Evolutionary conservation across 1,140 invertebrate genomes (phyloP).

Genomic region (Aphelinus atriplicis): DNA sequence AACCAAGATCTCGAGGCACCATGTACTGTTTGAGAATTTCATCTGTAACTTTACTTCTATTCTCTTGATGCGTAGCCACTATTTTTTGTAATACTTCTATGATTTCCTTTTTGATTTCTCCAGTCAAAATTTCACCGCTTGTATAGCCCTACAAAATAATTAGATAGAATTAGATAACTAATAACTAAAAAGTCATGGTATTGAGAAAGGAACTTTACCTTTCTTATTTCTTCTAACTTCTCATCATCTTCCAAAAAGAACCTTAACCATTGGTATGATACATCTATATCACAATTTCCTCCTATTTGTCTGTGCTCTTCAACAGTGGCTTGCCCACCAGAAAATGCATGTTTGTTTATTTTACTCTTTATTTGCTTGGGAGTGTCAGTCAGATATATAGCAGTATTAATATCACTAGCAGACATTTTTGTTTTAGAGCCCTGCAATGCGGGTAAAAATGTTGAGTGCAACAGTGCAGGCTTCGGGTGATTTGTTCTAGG

Average conservation of each 20-base stretch:
- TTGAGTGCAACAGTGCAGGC: slow-evolving; percentile 93
- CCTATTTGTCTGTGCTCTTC: slow-evolving; percentile 93
- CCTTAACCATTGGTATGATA: slow-evolving; percentile 93
- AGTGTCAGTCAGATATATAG: slow-evolving; percentile 95
- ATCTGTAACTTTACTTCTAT: slow-evolving; percentile 84
- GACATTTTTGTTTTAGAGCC: slow-evolving; percentile 99
- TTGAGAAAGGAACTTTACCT: slow-evolving; percentile 64
- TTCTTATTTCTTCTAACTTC: slow-evolving; percentile 82
- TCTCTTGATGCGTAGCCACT: slow-evolving; percentile 84
- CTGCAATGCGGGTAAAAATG: slow-evolving; percentile 95
- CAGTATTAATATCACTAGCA: slow-evolving; percentile 92
- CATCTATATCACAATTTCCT: slow-evolving; percentile 96
- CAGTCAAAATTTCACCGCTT: slow-evolving; percentile 90
- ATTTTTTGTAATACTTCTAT: slow-evolving; percentile 82
- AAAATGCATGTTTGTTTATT: slow-evolving; percentile 98
- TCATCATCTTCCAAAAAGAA: slow-evolving; percentile 98
- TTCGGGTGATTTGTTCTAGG: slow-evolving; percentile 88
- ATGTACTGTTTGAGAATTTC: slow-evolving; percentile 87
- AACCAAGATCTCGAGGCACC: slow-evolving; percentile 82
- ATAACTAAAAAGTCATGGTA: slow-evolving; percentile 37
- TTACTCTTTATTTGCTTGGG: slow-evolving; percentile 98
- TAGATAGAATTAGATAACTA: neutral
- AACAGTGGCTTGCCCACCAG: slow-evolving; percentile 91
- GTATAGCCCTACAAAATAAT: slow-evolving; percentile 78
- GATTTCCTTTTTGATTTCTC: slow-evolving; percentile 92